Evolutionary conservation across 2,113 vertebrate genomes (phyloP), one percentile per base, ranked within the genome.

Genomic region (Bos javanicus): DNA sequence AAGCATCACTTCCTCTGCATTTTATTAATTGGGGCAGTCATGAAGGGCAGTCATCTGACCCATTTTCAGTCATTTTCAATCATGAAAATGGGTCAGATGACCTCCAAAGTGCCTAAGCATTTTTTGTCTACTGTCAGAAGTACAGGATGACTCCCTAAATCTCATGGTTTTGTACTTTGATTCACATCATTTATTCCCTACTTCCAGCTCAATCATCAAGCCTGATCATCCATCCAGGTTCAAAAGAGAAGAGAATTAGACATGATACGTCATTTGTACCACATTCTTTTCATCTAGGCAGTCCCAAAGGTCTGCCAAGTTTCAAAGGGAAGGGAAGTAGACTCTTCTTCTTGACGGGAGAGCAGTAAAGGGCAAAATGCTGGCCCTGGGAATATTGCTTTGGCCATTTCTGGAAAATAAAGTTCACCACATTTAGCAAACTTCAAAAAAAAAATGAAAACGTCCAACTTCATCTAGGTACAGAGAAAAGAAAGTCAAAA

Each of bases 371-470:
- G 60, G 6, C 30, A 39, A 90, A 78, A 6, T 90, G 7, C 39
- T 90, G 39, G 33, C 64, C 1, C n/a, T 94, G 28, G 28, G 48
- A 39, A 94, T 59, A 76, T 33, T 80, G 60, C 78, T 91, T 92
- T 78, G 50, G 60, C 0, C 62, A 84, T 64, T 95, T 93, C 64
- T 26, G 39, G 25, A 80, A 76, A 96, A 94, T 16, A 62, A 5
- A 90, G 43, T 86, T 85, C 36, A 7, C 33, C 54, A 39, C 26
- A 36, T 80, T 76, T 93, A 96, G 62, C 33, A 82, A 86, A 78
- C 39, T 91, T 86, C 23, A 16, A 97, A 97, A 92, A 83, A 89
- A n/a, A 7, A 30, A 52, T 39, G 50, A 89, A 96, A 93, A 92
- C 9, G 6, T 90, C 10, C 23, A 92, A 57, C 87, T 87, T 83